Evolutionary conservation across 2,797 vertebrate species (phyloP).

Genomic region (Lerista edwardsae): DNA sequence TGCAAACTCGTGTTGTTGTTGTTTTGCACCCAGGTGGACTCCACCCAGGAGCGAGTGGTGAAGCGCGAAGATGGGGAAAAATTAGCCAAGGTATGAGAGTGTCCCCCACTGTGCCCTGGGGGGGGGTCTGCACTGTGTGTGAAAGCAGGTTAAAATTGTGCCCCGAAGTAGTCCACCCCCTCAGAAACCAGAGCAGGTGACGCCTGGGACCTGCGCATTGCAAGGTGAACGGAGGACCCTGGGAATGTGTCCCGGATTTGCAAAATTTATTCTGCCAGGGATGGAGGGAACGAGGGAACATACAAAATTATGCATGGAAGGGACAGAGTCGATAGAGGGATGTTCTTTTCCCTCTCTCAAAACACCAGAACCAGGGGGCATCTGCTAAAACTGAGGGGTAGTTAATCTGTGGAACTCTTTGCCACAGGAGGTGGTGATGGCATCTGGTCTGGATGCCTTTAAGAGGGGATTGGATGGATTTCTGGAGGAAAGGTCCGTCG

Average conservation of each 20-base stretch:
- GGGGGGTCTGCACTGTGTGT: no score
- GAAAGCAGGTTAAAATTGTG: neutral
- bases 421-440: no score
- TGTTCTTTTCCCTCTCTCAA: no score
- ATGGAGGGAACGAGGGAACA: neutral
- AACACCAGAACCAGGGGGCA: no score
- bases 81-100: slow-evolving; percentile 87
- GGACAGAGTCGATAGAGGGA: no score
- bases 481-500: no score
- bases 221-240: neutral
- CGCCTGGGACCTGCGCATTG: neutral
- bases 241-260: no score
- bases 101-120: accelerated
- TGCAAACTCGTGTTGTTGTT: neutral
- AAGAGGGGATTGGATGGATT: no score
- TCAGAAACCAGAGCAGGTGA: neutral
- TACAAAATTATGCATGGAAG: no score
- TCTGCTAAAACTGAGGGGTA: no score
- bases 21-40: slow-evolving; percentile 82
- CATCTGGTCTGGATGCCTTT: no score
- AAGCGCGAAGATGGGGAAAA: slow-evolving; percentile 93
- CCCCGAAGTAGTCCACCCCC: neutral
- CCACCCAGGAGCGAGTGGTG: slow-evolving; percentile 88
- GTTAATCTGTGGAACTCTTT: no score
- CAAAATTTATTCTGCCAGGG: neutral